Evolutionary conservation across 2,888 invertebrate genomes (phyloP).

Genomic region (Pristionchus fissidentatus): DNA sequence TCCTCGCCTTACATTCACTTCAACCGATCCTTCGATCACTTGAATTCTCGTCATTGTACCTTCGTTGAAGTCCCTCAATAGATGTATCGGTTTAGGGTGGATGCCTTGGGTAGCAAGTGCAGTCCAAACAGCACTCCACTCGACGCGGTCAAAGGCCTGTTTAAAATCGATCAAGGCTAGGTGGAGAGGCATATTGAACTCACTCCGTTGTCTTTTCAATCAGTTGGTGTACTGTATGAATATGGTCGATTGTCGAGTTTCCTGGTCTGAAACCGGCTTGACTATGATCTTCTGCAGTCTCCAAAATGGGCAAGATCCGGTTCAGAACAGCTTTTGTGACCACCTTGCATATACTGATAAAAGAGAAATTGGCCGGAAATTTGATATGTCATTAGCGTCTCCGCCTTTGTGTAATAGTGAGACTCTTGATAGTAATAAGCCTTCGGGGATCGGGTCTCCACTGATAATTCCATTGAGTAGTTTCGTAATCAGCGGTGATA

Average conservation of each 20-base stretch:
- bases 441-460: too few species aligned
- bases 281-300: not conserved
- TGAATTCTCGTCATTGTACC: not conserved
- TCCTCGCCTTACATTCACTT: not conserved
- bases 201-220: not conserved
- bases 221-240: not conserved
- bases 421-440: too few species aligned
- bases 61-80: not conserved
- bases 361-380: not conserved
- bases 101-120: not conserved
- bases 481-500: too few species aligned
- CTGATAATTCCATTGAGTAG: too few species aligned
- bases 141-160: not conserved
- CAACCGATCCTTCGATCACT: not conserved
- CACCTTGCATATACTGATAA: not conserved
- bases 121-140: not conserved
- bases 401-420: not conserved
- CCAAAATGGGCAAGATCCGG: not conserved
- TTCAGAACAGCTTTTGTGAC: not conserved
- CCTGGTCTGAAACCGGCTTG: not conserved
- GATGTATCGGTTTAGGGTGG: not conserved
- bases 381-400: not conserved
- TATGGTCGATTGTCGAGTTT: not conserved
- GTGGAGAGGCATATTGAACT: not conserved
- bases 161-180: conserved; percentile 9